phyloP scores from a whole-genome alignment of 2,888 invertebrate genomes.

The Stegophylla sp. region DNA sequence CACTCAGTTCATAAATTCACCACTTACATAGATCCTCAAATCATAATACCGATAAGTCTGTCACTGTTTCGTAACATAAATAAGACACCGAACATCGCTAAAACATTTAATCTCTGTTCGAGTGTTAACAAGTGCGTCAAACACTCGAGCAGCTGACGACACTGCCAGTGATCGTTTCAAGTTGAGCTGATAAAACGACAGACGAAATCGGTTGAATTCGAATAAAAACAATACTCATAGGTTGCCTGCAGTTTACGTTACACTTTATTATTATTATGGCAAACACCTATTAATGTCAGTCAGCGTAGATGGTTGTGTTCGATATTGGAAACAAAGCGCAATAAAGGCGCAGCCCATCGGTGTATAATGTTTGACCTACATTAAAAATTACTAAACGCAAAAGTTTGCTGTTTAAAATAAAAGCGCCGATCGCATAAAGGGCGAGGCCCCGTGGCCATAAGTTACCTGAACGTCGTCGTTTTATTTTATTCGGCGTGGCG shows the following conservation, averaged over 20 bases:
- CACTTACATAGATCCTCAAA: too few relatives aligned
- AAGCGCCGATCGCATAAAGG: slow-evolving; percentile 6
- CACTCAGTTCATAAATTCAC: too few relatives aligned
- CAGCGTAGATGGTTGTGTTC: not conserved
- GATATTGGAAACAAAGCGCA: not conserved
- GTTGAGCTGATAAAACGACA: too few relatives aligned
- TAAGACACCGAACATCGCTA: not conserved
- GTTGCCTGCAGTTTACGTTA: not conserved
- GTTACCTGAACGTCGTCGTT: not conserved
- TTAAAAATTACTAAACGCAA: not conserved
- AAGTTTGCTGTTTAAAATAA: slow-evolving; percentile 5
- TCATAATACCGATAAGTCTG: not conserved
- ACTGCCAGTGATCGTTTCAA: not conserved
- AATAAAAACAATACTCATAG: too few relatives aligned
- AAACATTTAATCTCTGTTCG: not conserved
- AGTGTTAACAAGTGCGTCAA: not conserved
- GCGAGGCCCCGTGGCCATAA: slow-evolving; percentile 26
- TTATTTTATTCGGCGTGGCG: not conserved
- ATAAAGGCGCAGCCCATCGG: slow-evolving; percentile 21
- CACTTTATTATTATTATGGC: not conserved
- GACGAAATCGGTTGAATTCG: too few relatives aligned
- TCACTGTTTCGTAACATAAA: not conserved
- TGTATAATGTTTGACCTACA: slow-evolving; percentile 35
- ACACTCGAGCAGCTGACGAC: not conserved
- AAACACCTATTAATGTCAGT: too few relatives aligned